A percentile compares a stretch with the other conserved stretches of the same genome.
Conservation (phyloP, 2,797 vertebrate species). For the Phaenicophaeus curvirostris region DNA sequence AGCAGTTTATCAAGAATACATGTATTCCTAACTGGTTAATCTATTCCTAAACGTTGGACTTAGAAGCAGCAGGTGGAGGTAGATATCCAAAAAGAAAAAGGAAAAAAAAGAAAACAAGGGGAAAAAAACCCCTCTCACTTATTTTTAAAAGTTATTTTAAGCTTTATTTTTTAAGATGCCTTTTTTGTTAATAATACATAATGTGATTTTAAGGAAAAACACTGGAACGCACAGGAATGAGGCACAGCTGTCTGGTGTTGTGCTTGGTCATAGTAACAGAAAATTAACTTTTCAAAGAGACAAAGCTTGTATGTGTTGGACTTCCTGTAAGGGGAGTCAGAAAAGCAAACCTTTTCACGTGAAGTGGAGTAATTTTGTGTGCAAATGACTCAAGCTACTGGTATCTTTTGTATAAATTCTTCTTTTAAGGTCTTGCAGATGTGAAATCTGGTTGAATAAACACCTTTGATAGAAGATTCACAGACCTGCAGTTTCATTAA, state of each 20-base stretch:
- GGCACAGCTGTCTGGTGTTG: constrained; percentile 5
- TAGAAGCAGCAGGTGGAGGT: constrained; percentile 12
- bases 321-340: constrained; percentile 19
- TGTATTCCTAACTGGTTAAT: not conserved
- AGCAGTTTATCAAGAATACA: not conserved
- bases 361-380: not conserved
- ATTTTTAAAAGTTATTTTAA: constrained; percentile 2
- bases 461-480: not conserved
- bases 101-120: not conserved
- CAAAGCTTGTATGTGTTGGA: not conserved
- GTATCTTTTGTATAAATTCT: not conserved
- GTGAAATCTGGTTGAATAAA: not conserved
- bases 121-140: not conserved
- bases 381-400: not conserved
- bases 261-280: constrained; percentile 1
- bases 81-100: not conserved
- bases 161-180: not conserved
- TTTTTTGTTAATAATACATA: not conserved
- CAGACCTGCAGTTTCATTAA: constrained; percentile 6
- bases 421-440: constrained; percentile 5
- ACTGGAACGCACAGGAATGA: not conserved
- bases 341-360: not conserved
- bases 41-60: not conserved
- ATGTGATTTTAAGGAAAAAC: constrained; percentile 6
- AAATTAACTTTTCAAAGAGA: constrained; percentile 19